A percentile compares a stretch with the other conserved stretches of the same genome.
phyloP scores from a whole-genome alignment of 2,888 invertebrate genomes.

The Adela reaumurella region DNA sequence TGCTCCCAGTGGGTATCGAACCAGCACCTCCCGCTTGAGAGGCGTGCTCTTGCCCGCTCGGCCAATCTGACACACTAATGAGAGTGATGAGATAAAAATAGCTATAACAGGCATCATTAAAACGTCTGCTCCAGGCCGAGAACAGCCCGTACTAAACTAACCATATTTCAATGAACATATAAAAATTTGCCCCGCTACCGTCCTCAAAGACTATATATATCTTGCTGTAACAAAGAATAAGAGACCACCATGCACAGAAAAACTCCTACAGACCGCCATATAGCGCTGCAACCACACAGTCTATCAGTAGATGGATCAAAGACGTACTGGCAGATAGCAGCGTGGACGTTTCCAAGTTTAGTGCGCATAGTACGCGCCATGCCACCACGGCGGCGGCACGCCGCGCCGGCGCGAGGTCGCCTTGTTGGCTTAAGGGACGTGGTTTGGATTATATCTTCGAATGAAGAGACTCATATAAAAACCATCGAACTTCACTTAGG shows the following conservation, averaged over 20 bases:
- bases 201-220: too few species aligned
- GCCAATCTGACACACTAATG: too few species aligned
- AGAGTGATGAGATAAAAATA: too few species aligned
- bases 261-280: constrained; percentile 8
- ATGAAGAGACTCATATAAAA: too few species aligned
- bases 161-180: neutral
- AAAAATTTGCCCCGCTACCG: neutral
- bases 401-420: constrained; percentile 4
- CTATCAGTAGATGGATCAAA: constrained; percentile 12
- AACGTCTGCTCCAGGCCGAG: neutral
- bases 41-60: too few species aligned
- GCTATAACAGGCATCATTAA: constrained; percentile 2
- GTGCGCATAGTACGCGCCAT: constrained; percentile 13
- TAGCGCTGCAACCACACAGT: constrained; percentile 6
- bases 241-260: neutral
- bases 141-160: neutral
- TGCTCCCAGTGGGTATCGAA: too few species aligned
- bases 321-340: constrained; percentile 1
- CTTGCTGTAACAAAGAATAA: neutral
- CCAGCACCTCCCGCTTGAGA: too few species aligned
- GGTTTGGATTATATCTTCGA: too few species aligned
- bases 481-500: too few species aligned
- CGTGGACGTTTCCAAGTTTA: constrained; percentile 7
- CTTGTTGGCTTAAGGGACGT: too few species aligned
- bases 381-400: constrained; percentile 12